phyloP scores from a whole-genome alignment of 2,113 vertebrate species.

The Oplegnathus fasciatus region DNA sequence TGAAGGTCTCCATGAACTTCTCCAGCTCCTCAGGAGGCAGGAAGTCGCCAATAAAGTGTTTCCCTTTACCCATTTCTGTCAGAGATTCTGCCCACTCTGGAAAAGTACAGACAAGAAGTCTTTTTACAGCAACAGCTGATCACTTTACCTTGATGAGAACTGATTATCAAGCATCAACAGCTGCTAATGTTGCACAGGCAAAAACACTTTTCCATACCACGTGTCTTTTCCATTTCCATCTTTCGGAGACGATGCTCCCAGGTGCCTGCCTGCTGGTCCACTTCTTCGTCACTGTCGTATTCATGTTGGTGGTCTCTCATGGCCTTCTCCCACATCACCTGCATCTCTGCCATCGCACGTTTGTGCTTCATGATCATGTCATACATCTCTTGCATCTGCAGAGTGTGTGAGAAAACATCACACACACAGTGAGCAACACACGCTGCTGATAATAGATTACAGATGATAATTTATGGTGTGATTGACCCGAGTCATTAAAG shows the following conservation, averaged over 20 bases:
- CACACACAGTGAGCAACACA: not conserved
- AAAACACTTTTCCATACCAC: conserved; percentile 80
- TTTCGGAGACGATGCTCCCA: conserved; percentile 97
- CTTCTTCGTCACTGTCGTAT: conserved; percentile 97
- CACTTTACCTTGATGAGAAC: not conserved
- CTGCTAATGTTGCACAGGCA: not conserved
- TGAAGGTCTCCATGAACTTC: conserved; percentile 99
- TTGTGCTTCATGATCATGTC: conserved; percentile 99
- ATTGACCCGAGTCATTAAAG: not conserved
- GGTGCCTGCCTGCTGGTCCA: conserved; percentile 91
- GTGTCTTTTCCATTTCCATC: conserved; percentile 99
- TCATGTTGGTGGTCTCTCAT: conserved; percentile 93
- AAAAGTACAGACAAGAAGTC: conserved; percentile 24
- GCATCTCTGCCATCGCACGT: conserved; percentile 96
- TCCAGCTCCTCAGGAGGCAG: conserved; percentile 96
- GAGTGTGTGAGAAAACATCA: not conserved
- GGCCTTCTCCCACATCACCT: conserved; percentile 95
- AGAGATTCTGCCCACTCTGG: conserved; percentile 98
- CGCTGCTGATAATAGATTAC: not conserved
- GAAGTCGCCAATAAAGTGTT: conserved; percentile 98
- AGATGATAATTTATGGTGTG: not conserved
- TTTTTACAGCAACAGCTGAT: not conserved
- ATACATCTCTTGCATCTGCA: conserved; percentile 98
- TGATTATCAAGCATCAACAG: not conserved
- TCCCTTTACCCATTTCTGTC: conserved; percentile 98